These are phyloP conservation scores for Ametastegia equiseti DNA, from an alignment of 2,888 invertebrate genomes.

Conservation along the genomic window DNA sequence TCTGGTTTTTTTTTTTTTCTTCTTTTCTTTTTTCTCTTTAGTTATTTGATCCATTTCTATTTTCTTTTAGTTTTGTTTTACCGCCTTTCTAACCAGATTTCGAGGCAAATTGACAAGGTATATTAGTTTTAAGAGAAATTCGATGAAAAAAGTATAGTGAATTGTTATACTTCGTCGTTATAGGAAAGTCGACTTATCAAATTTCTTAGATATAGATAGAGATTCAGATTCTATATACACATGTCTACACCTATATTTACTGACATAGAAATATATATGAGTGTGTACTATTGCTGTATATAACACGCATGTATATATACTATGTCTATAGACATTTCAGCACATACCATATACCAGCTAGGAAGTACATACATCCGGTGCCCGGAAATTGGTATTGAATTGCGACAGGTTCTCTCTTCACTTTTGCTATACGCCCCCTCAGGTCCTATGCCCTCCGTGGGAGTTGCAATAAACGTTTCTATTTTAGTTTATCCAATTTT, in stretches of 20 bases:
- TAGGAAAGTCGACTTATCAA: background rate
- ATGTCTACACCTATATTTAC: background rate
- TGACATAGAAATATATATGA: background rate
- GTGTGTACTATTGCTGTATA: background rate
- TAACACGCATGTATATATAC: no score
- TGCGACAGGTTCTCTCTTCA: constrained; percentile 40
- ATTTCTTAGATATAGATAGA: background rate
- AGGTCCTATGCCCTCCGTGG: background rate
- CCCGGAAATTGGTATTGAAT: constrained; percentile 46
- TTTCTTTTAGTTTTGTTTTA: background rate
- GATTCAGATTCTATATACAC: background rate
- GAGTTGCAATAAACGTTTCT: background rate
- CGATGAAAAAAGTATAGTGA: background rate
- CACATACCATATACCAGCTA: background rate
- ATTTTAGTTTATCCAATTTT: background rate
- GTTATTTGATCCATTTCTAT: no score
- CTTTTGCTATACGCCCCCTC: background rate
- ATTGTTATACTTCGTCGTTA: background rate
- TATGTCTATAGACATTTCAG: background rate
- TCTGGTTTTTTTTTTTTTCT: background rate
- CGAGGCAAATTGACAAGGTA: background rate
- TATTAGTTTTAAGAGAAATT: no score
- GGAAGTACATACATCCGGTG: background rate
- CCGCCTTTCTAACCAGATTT: background rate
- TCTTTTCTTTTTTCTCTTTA: background rate